Conservation (phyloP, 2,888 invertebrate genomes). For the Lutraria lutraria region DNA sequence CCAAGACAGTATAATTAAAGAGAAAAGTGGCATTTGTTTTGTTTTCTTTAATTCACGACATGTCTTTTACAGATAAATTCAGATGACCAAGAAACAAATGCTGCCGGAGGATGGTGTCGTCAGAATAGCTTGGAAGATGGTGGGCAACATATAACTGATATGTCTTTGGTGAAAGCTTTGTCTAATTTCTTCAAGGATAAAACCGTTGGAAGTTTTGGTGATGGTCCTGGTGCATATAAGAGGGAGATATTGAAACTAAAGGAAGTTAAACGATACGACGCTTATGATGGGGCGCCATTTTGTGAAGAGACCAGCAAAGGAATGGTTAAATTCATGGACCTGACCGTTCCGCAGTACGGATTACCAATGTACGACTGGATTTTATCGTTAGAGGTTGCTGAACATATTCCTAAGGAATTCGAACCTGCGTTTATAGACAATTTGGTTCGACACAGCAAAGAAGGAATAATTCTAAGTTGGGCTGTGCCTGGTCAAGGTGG, state of each 20-base stretch:
- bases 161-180: conserved; percentile 63
- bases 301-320: conserved; percentile 71
- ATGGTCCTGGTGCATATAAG: conserved; percentile 75
- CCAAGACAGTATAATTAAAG: no score
- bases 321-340: conserved; percentile 70
- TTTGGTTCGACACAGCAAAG: conserved; percentile 66
- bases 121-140: conserved; percentile 59
- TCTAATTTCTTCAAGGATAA: conserved; percentile 67
- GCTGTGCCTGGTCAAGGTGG: conserved; percentile 73
- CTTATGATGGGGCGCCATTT: conserved; percentile 75
- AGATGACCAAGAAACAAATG: conserved; percentile 42
- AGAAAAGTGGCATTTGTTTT: no score
- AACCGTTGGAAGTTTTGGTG: conserved; percentile 73
- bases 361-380: conserved; percentile 74
- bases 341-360: conserved; percentile 74
- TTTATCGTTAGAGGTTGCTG: conserved; percentile 74
- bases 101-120: conserved; percentile 69
- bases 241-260: conserved; percentile 59
- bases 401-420: conserved; percentile 73
- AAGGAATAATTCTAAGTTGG: conserved; percentile 74
- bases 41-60: no score
- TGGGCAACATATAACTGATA: conserved; percentile 67
- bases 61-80: conserved; percentile 46
- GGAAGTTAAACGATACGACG: conserved; percentile 64
- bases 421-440: conserved; percentile 72